Percentiles rank a stretch among this genome's conserved stretches.
phyloP scores from a whole-genome alignment of 2,113 vertebrate genomes.

The Balaeniceps rex region DNA sequence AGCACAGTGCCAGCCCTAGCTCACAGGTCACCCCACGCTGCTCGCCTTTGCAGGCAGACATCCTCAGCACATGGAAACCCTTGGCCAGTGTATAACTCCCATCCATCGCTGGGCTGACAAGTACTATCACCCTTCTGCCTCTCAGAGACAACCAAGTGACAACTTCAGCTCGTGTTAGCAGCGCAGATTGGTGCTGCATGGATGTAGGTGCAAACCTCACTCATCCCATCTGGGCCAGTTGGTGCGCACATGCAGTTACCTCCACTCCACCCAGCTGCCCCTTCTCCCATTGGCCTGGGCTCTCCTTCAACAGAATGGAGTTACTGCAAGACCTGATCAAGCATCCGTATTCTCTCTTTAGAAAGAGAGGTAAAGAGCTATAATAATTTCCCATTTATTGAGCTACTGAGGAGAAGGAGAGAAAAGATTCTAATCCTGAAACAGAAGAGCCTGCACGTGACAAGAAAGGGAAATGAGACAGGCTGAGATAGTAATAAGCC shows the following conservation, averaged over 20 bases:
- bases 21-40: background rate
- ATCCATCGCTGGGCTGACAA: background rate
- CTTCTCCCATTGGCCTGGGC: background rate
- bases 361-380: background rate
- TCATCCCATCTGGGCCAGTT: background rate
- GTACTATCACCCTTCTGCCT: background rate
- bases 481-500: background rate
- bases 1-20: background rate
- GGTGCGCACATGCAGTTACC: background rate
- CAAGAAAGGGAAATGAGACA: conserved; percentile 15
- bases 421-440: conserved; percentile 26
- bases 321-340: background rate
- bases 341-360: background rate
- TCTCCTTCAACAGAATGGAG: background rate
- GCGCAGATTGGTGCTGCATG: background rate
- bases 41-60: background rate
- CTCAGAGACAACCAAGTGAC: background rate
- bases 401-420: background rate
- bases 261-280: background rate
- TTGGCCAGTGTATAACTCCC: background rate
- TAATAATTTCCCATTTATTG: conserved; percentile 22
- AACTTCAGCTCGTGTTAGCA: background rate
- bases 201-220: background rate
- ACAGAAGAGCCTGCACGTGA: conserved; percentile 12
- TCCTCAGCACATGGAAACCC: background rate